These are phyloP conservation scores for Diorhabda sublineata DNA, from an alignment of 1,140 invertebrate species.

Conservation along the genomic window DNA sequence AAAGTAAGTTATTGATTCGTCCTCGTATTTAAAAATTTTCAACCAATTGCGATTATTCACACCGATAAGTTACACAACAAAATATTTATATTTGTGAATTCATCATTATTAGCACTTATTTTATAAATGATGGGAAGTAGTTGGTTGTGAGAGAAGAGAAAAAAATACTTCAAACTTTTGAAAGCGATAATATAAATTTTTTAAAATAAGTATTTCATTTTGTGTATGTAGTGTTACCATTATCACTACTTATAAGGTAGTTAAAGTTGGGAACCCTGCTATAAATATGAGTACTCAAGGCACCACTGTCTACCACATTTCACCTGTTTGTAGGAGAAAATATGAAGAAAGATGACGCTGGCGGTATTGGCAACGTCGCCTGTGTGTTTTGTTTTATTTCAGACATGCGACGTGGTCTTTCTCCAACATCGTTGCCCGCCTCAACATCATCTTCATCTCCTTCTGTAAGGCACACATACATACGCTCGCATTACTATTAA, in stretches of 20 bases:
- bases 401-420: constrained; percentile 84
- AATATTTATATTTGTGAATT: too few species aligned
- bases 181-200: too few species aligned
- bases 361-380: constrained; percentile 85
- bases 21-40: too few species aligned
- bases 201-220: too few species aligned
- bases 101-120: too few species aligned
- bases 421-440: constrained; percentile 58
- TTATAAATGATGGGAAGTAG: too few species aligned
- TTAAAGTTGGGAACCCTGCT: constrained; percentile 17
- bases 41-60: too few species aligned
- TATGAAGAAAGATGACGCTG: constrained; percentile 92
- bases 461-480: constrained; percentile 44
- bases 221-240: too few species aligned
- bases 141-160: too few species aligned
- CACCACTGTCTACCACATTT: constrained; percentile 44
- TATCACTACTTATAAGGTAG: neutral
- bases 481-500: constrained; percentile 42
- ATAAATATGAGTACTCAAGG: constrained; percentile 32
- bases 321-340: constrained; percentile 93
- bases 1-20: too few species aligned
- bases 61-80: too few species aligned
- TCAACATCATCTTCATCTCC: constrained; percentile 55
- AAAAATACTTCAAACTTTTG: too few species aligned
- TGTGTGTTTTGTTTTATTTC: constrained; percentile 81